phyloP scores from a whole-genome alignment of 2,888 invertebrate genomes.

The Miltochrista miniata region DNA sequence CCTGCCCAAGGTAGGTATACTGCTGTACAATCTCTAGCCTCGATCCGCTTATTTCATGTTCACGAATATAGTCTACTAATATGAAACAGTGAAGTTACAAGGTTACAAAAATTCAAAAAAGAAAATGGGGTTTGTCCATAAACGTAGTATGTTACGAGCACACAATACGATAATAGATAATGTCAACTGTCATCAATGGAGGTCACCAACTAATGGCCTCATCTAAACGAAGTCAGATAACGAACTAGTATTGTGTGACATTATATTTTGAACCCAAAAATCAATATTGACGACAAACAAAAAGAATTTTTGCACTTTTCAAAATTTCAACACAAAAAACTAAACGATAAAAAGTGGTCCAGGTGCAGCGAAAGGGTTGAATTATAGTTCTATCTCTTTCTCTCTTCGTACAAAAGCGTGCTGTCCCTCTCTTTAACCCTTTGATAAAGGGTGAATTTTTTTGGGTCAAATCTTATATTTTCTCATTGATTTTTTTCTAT shows the following conservation, averaged over 20 bases:
- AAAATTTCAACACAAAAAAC: slow-evolving; percentile 68
- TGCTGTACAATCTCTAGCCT: no score
- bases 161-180: slow-evolving; percentile 16
- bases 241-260: slow-evolving; percentile 67
- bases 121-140: not conserved
- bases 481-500: slow-evolving; percentile 67
- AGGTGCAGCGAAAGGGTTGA: slow-evolving; percentile 80
- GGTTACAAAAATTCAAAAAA: not conserved
- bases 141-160: slow-evolving; percentile 1
- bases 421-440: slow-evolving; percentile 69
- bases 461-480: slow-evolving; percentile 79
- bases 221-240: slow-evolving; percentile 66
- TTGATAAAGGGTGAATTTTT: slow-evolving; percentile 70
- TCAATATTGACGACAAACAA: slow-evolving; percentile 79
- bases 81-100: no score
- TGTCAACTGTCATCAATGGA: slow-evolving; percentile 44
- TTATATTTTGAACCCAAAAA: slow-evolving; percentile 64
- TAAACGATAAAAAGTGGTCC: slow-evolving; percentile 52
- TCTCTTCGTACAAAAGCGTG: slow-evolving; percentile 25
- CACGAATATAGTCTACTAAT: no score
- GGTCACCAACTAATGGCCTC: slow-evolving; percentile 66
- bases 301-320: slow-evolving; percentile 79
- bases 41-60: no score
- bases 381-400: slow-evolving; percentile 45
- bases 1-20: no score